A percentile compares a stretch with the other conserved stretches of the same genome.
Evolutionary conservation across 2,888 invertebrate genomes (phyloP).

Genomic region (Heliconius erato): DNA sequence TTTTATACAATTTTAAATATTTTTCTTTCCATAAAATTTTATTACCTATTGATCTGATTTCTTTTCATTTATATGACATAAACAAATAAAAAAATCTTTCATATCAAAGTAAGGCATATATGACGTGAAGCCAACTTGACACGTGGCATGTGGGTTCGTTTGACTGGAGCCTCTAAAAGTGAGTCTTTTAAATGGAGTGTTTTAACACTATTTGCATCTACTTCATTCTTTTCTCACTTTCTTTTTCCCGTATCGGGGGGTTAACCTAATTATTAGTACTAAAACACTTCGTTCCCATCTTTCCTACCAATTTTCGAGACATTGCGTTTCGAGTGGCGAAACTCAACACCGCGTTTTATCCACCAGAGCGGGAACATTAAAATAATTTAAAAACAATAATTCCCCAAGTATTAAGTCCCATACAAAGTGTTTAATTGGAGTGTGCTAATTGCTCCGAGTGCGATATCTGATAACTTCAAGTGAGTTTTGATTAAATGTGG

Average conservation of each 20-base stretch:
- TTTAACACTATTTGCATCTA: too few species aligned
- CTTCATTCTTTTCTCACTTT: too few species aligned
- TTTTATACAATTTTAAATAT: too few species aligned
- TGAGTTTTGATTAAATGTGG: constrained; percentile 1
- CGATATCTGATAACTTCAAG: not conserved
- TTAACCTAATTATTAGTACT: not conserved
- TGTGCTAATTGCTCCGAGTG: not conserved
- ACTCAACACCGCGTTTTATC: not conserved
- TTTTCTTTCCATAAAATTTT: too few species aligned
- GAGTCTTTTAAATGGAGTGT: too few species aligned
- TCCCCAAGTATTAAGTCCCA: not conserved
- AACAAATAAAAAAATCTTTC: too few species aligned
- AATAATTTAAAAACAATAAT: not conserved
- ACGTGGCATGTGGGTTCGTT: too few species aligned
- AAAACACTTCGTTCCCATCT: not conserved
- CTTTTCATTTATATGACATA: too few species aligned
- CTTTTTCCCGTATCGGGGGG: not conserved
- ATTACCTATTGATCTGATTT: too few species aligned
- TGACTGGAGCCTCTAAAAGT: too few species aligned
- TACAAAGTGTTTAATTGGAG: not conserved
- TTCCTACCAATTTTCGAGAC: not conserved
- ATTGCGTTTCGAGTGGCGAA: not conserved
- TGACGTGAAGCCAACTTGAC: too few species aligned
- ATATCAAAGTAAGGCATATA: too few species aligned
- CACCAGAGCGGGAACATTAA: not conserved